A percentile compares a stretch with the other conserved stretches of the same genome.
Conservation (phyloP, 2,888 invertebrate genomes). For the Dryomyza anilis region DNA sequence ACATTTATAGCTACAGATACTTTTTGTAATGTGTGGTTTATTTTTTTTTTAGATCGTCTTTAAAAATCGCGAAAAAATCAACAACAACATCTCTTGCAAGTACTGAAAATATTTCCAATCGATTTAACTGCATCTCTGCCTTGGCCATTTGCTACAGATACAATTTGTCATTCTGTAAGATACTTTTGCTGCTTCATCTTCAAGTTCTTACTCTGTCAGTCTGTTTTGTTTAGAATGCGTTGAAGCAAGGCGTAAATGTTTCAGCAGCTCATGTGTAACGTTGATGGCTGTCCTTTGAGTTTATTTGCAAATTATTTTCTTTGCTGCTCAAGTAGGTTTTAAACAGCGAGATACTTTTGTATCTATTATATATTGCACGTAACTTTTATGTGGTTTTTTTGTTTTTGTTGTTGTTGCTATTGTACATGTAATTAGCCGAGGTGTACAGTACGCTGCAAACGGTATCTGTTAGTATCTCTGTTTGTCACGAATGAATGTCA, state of each 20-base stretch:
- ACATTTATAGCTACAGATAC: not conserved
- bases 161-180: constrained; percentile 7
- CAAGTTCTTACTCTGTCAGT: not conserved
- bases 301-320: constrained; percentile 10
- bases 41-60: not conserved
- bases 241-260: not conserved
- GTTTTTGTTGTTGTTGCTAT: too few relatives aligned
- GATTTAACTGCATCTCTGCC: constrained; percentile 1
- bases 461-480: constrained; percentile 8
- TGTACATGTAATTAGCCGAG: too few relatives aligned
- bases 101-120: not conserved
- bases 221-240: not conserved
- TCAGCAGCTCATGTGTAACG: not conserved
- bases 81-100: not conserved
- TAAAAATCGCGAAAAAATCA: not conserved
- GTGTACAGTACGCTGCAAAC: constrained; percentile 10
- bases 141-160: not conserved
- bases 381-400: too few relatives aligned
- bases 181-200: not conserved
- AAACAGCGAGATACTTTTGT: too few relatives aligned
- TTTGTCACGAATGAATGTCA: constrained; percentile 1
- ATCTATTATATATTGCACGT: too few relatives aligned
- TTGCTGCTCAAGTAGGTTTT: too few relatives aligned
- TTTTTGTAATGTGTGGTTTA: not conserved
- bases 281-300: not conserved